Conservation (phyloP, 2,797 vertebrate genomes). For the Propithecus deckenii region DNA sequence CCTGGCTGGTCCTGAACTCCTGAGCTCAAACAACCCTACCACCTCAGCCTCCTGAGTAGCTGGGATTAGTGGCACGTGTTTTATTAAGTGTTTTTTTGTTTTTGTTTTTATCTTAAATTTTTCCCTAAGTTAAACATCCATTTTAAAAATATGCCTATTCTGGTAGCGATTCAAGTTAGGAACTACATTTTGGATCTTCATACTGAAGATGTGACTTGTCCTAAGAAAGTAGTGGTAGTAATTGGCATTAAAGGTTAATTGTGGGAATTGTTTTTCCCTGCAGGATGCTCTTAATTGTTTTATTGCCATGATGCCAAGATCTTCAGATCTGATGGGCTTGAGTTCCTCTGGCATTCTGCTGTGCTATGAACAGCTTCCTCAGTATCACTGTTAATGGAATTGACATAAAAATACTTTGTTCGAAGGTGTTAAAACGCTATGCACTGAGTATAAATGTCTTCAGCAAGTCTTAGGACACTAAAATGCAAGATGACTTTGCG, state of each 20-base stretch:
- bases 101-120: background rate
- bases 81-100: background rate
- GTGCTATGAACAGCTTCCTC: background rate
- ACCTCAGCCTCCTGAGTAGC: background rate
- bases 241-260: slow-evolving; percentile 72
- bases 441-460: slow-evolving; percentile 6
- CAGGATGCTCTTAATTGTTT: slow-evolving; percentile 69
- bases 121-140: background rate
- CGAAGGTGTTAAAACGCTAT: background rate
- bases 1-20: background rate
- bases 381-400: slow-evolving; percentile 49
- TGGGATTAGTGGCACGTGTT: background rate
- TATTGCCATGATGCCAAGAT: slow-evolving; percentile 47
- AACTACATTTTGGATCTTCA: background rate
- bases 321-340: slow-evolving; percentile 54
- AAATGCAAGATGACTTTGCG: slow-evolving; percentile 10
- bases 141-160: background rate
- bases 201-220: slow-evolving; percentile 14
- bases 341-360: slow-evolving; percentile 55
- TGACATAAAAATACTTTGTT: slow-evolving; percentile 50
- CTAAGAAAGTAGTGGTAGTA: slow-evolving; percentile 35
- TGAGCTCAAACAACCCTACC: background rate
- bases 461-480: background rate
- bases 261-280: slow-evolving; percentile 58
- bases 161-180: background rate